Evolutionary conservation across 2,888 invertebrate genomes (phyloP).

Genomic region (Chalcis sispes): DNA sequence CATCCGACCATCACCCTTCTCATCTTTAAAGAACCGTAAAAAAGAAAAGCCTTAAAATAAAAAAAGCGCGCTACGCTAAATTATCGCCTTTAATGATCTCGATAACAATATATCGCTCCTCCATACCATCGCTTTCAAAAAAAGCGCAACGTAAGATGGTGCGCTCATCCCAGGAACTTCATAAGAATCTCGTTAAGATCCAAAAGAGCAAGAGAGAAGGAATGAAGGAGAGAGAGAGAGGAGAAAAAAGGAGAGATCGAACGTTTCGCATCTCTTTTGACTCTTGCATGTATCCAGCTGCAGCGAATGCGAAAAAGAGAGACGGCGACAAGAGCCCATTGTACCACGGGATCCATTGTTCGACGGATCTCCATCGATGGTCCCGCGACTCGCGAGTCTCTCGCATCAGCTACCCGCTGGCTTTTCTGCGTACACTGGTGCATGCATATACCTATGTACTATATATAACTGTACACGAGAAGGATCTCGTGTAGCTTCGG

Average conservation of each 20-base stretch:
- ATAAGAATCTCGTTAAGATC: slow-evolving; percentile 57
- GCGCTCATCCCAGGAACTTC: slow-evolving; percentile 15
- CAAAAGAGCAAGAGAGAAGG: too few species aligned
- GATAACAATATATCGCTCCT: slow-evolving; percentile 33
- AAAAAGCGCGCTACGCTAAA: too few species aligned
- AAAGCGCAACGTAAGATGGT: slow-evolving; percentile 23
- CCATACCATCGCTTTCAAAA: background rate
- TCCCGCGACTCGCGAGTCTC: slow-evolving; percentile 11
- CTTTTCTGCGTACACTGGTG: slow-evolving; percentile 53
- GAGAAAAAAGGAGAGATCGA: too few species aligned
- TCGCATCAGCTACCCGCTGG: slow-evolving; percentile 45
- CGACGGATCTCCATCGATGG: slow-evolving; percentile 20
- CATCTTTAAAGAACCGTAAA: background rate
- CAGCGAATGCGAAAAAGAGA: slow-evolving; percentile 42
- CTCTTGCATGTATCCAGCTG: slow-evolving; percentile 34
- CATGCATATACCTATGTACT: too few species aligned
- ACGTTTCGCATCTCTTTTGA: slow-evolving; percentile 25
- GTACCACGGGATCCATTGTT: slow-evolving; percentile 38
- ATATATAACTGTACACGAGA: too few species aligned
- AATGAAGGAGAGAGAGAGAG: background rate
- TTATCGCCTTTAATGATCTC: slow-evolving; percentile 56
- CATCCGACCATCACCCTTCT: slow-evolving; percentile 23
- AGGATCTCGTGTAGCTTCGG: background rate
- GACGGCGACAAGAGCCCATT: slow-evolving; percentile 13
- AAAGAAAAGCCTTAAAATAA: too few species aligned